Evolutionary conservation across 1,140 invertebrate species (phyloP), one percentile per base, ranked within the genome.

Genomic region (Epicauta chinensis): DNA sequence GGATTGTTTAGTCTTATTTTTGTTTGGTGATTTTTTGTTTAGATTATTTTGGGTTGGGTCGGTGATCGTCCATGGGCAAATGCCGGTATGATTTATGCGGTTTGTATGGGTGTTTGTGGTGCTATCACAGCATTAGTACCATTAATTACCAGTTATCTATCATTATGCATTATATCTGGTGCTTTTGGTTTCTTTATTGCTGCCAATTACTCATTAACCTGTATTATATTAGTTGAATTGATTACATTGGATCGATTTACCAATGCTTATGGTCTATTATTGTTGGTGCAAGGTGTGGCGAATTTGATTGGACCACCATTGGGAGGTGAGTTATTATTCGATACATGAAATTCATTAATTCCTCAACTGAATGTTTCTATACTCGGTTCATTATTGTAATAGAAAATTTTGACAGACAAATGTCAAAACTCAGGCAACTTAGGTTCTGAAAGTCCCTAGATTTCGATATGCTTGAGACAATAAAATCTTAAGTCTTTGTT

Each of bases 231-330:
- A 16, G 89, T 93, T 14, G 86, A 93, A 63, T 72, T 91, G 55
- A 88, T 91, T 49, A 84, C 87, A 3, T 64, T 94, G 16, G 91
- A 95, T 58, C 78, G 84, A 62, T 93, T 97, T 64, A 90, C 91
- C 1, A 91, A 89, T 63, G 90, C 90, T 2, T 94, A 95, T 64
- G 92, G 93, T 9, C 73, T 95, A 49, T 69, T 94, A 30, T 72
- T 93, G 43, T 74, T 95, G 2, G 89, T 93, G 45, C 91, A 95
- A 71, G 93, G 92, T 2, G 71, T 93, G 31, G 90, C 89, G 1
- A 91, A 93, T 68, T 75, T 94, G 2, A 78, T 92, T 59, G 92
- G 92, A 23, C 89, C 91, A 36, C 90, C 91, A 9, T 65, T 94
- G 30, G 89, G 86, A 62, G 91, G 89, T 87, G 71, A 70, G 47